Evolutionary conservation across 23 tunicate genomes (phyloP).

Genomic region (Trididemnum miniatum): DNA sequence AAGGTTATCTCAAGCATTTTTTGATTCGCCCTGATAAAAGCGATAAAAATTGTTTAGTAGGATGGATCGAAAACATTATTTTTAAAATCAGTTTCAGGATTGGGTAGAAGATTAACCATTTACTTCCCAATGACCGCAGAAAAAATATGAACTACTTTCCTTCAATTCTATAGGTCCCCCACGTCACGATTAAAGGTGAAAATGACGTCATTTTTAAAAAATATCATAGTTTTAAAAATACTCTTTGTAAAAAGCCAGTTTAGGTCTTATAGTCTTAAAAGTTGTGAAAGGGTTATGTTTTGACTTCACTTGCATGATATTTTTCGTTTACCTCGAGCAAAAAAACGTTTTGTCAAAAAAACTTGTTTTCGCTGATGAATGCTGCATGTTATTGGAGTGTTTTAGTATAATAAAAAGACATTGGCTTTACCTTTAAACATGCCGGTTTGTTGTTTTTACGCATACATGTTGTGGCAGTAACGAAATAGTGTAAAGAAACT

Average conservation of each 20-base stretch:
- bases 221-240: background rate
- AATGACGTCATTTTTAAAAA: conserved; percentile 19
- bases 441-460: background rate
- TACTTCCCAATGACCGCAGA: background rate
- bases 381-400: no score
- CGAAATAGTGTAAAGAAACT: no score
- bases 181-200: conserved; percentile 1
- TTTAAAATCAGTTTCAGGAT: background rate
- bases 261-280: background rate
- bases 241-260: background rate
- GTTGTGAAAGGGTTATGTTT: conserved; percentile 1
- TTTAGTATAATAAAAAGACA: no score
- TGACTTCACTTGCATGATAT: background rate
- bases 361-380: background rate
- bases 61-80: background rate
- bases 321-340: background rate
- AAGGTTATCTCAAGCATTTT: no score
- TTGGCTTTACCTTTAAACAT: no score
- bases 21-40: no score
- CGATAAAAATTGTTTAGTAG: no score
- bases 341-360: background rate
- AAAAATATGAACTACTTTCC: background rate
- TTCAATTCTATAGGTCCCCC: background rate
- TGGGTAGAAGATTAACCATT: background rate
- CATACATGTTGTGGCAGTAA: background rate